Evolutionary conservation across 2,888 invertebrate genomes (phyloP).

Genomic region (Pimpla rufipes): DNA sequence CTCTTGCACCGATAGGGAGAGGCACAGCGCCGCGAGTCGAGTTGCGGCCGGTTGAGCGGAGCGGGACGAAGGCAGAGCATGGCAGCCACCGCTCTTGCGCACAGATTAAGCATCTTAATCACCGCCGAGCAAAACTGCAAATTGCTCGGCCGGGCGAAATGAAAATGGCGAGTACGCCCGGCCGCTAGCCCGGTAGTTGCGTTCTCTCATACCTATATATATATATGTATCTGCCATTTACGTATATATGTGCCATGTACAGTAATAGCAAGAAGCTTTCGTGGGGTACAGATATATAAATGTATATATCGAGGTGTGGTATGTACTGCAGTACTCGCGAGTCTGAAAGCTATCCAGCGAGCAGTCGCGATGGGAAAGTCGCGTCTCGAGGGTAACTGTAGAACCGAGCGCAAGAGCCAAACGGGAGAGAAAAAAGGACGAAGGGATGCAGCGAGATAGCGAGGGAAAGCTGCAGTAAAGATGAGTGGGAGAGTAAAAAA

Average conservation of each 20-base stretch:
- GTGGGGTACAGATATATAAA: neutral
- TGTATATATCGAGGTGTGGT: neutral
- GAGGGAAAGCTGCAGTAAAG: conserved; percentile 15
- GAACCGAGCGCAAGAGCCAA: conserved; percentile 9
- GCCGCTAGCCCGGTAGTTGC: conserved; percentile 54
- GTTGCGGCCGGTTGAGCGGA: conserved; percentile 28
- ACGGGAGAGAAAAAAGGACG: conserved; percentile 56
- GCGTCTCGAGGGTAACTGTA: conserved; percentile 32
- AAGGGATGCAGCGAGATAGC: conserved; percentile 53
- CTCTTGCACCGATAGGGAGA: conserved; percentile 37
- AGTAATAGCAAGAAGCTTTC: conserved; percentile 11
- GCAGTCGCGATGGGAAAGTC: conserved; percentile 41
- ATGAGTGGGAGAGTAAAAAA: conserved; percentile 46
- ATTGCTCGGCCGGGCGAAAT: conserved; percentile 76
- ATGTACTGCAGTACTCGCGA: conserved; percentile 24
- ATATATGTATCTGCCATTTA: neutral
- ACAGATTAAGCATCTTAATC: conserved; percentile 80
- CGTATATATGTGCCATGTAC: no score
- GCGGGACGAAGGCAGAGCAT: conserved; percentile 40
- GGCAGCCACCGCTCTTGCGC: conserved; percentile 63
- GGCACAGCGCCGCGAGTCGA: conserved; percentile 32
- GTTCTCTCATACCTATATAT: conserved; percentile 31
- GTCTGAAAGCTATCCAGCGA: conserved; percentile 45
- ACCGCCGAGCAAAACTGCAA: conserved; percentile 77
- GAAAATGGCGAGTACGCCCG: conserved; percentile 72